Conservation (phyloP, 1,140 invertebrate species). For the Drosophila kohkoa region DNA sequence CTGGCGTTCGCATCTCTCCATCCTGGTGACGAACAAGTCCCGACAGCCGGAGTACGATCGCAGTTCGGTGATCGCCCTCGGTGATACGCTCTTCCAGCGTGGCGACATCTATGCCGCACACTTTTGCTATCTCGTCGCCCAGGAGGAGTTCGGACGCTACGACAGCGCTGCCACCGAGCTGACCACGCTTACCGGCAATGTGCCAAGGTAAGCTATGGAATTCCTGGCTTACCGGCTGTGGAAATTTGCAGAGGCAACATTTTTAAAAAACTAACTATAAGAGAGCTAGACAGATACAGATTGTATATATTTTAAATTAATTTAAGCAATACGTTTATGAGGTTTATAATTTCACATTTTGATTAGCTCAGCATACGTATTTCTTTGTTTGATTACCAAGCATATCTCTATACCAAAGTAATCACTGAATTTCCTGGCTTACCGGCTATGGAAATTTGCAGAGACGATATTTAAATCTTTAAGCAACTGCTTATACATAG, state of each 20-base stretch:
- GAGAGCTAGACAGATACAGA: too few relatives aligned
- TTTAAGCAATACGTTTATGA: background rate
- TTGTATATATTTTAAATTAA: too few relatives aligned
- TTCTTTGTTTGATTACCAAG: too few relatives aligned
- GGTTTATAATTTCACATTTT: background rate
- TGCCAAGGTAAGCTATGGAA: conserved; percentile 57
- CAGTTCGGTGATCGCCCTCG: conserved; percentile 92
- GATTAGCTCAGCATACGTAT: background rate
- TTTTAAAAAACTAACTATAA: too few relatives aligned
- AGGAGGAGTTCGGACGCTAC: conserved; percentile 89
- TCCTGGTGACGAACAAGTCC: conserved; percentile 96
- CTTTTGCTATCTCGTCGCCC: conserved; percentile 96
- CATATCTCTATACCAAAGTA: too few relatives aligned
- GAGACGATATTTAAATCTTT: too few relatives aligned
- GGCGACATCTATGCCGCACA: conserved; percentile 95
- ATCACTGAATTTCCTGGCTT: too few relatives aligned
- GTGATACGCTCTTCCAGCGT: conserved; percentile 88
- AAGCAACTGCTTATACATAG: too few relatives aligned
- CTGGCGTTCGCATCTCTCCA: conserved; percentile 97
- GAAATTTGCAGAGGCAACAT: too few relatives aligned
- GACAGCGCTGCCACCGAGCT: conserved; percentile 81
- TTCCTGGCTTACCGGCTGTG: background rate
- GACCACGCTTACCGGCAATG: conserved; percentile 67
- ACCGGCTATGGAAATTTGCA: too few relatives aligned
- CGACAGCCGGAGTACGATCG: conserved; percentile 92